Evolutionary conservation across 1,140 invertebrate genomes (phyloP), one percentile per base, ranked within the genome.

Genomic region (Temnothorax curvispinosus): DNA sequence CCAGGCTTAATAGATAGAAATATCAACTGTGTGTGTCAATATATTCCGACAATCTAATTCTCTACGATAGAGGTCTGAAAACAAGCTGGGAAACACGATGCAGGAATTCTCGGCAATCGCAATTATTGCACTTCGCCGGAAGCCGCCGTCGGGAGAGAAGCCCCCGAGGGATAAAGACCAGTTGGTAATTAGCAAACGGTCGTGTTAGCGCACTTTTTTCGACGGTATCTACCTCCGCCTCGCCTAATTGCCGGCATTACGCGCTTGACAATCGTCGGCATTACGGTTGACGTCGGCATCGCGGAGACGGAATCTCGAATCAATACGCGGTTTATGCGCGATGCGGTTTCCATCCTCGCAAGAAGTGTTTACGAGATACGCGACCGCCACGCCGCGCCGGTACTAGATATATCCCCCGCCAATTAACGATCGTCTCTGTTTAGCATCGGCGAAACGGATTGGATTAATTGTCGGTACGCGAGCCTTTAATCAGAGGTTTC

Each of bases 131-230:
- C 69, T 84, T 84, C 9, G 88, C 54, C 75, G 87, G 87, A 89
- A 89, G 67, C 74, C 69, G 64, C n/a, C 21, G 15, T 41, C 47
- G 56, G 18, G 27, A 60, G 47, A 58, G 35, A 47, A 54, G 44
- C 85, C 52, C 21, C 18, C 60, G 21, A 56, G 72, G 69, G 71
- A 87, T 88, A 80, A 81, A 90, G 89, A 90, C 88, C 67, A 85
- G 75, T 87, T 76, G 81, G 90, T 93, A 94, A 94, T 94, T 93
- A 94, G 90, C 93, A 87, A 92, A 91, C 91, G 84, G 71, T 90
- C 89, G 77, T 92, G 90, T 91, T 89, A 85, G 81, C 41, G 35
- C 74, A 87, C 89, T 92, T 90, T 92, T 27, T 88, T 72, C 65
- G 60, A 38, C 11, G 9, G 54, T 64, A 13, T 21, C 65, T 62